Evolutionary conservation across 2,113 vertebrate species (phyloP).

Genomic region (Myanophis thanlyinensis): DNA sequence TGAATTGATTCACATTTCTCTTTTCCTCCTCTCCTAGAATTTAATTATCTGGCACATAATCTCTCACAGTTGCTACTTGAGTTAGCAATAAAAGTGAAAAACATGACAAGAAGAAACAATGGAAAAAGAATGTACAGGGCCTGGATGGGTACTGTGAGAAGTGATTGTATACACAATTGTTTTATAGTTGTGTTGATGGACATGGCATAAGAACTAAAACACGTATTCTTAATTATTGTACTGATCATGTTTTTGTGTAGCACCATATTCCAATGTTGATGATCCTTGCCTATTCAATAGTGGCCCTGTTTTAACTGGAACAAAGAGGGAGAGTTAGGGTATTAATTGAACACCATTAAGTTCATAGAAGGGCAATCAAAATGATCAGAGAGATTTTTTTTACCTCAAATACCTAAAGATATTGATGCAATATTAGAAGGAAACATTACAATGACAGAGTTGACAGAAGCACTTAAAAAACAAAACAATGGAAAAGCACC

Average conservation of each 20-base stretch:
- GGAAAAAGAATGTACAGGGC: background rate
- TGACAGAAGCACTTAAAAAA: too few species aligned
- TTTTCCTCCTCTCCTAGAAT: background rate
- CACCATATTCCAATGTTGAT: background rate
- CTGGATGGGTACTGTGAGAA: conserved; percentile 26
- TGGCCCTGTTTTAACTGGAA: background rate
- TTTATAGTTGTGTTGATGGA: conserved; percentile 41
- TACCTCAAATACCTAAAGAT: too few species aligned
- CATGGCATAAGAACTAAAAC: conserved; percentile 29
- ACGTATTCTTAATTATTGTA: conserved; percentile 22
- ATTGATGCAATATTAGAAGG: too few species aligned
- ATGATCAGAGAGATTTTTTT: background rate
- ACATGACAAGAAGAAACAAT: conserved; percentile 19
- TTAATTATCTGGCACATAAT: background rate
- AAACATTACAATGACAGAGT: too few species aligned
- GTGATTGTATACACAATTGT: conserved; percentile 34
- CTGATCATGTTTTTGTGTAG: conserved; percentile 43
- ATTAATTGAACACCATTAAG: background rate
- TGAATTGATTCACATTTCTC: background rate
- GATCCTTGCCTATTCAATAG: background rate
- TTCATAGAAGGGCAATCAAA: background rate
- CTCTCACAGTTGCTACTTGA: conserved; percentile 20
- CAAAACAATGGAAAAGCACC: too few species aligned
- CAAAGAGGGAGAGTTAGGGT: background rate
- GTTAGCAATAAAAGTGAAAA: background rate